A percentile compares a stretch with the other conserved stretches of the same genome.
These are phyloP conservation scores for Monochamus alternatus DNA, from an alignment of 2,888 invertebrate species.

Conservation along the genomic window DNA sequence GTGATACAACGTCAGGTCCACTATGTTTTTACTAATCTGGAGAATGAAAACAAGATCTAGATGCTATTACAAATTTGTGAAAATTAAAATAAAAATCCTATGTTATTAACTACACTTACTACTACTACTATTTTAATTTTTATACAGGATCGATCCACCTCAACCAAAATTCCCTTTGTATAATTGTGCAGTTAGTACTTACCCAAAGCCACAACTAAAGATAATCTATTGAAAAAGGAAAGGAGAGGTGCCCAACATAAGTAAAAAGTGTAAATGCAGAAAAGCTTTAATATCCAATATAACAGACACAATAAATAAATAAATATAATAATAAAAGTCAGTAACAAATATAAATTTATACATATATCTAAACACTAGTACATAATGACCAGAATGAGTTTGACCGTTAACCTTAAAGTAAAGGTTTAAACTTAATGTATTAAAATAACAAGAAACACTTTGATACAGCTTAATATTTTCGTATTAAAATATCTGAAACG, in stretches of 20 bases:
- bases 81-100: no score
- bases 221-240: conserved; percentile 42
- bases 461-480: conserved; percentile 24
- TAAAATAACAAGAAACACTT: conserved; percentile 27
- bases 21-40: no score
- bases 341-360: conserved; percentile 60
- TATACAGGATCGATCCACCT: background rate
- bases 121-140: no score
- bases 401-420: conserved; percentile 17
- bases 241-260: conserved; percentile 53
- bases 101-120: no score
- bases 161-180: background rate
- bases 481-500: conserved; percentile 19
- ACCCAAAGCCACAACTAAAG: conserved; percentile 42
- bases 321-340: conserved; percentile 57
- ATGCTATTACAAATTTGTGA: no score
- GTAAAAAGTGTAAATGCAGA: conserved; percentile 59
- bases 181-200: conserved; percentile 35
- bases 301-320: conserved; percentile 67
- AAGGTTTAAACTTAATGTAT: conserved; percentile 23
- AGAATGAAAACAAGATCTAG: no score
- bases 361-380: conserved; percentile 47
- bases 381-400: conserved; percentile 58
- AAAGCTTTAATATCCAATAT: conserved; percentile 65
- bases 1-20: no score